phyloP scores from a whole-genome alignment of 2,797 vertebrate genomes.

The Telmatherina bonti region DNA sequence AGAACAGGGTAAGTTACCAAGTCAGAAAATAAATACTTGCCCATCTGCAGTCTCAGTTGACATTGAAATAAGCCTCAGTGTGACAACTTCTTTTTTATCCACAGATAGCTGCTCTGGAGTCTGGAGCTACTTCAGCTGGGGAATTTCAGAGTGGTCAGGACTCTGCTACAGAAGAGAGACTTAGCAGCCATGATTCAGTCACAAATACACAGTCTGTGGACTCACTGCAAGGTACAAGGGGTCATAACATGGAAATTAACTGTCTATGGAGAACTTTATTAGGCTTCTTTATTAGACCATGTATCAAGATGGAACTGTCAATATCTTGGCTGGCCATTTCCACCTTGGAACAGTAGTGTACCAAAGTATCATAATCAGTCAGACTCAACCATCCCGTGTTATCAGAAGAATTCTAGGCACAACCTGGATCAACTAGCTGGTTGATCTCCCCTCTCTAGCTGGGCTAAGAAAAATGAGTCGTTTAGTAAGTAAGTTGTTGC shows the following conservation, averaged over 20 bases:
- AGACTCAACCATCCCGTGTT: neutral
- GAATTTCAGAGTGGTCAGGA: conserved; percentile 40
- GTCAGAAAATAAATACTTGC: conserved; percentile 10
- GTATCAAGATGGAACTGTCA: neutral
- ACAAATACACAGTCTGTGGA: conserved; percentile 78
- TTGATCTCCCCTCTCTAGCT: neutral
- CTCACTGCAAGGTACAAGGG: conserved; percentile 66
- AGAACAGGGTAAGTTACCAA: conserved; percentile 82
- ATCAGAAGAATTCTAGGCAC: neutral
- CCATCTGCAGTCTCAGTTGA: neutral
- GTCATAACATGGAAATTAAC: neutral
- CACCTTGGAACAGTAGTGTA: neutral
- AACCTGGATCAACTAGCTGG: neutral
- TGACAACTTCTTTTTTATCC: conserved; percentile 52
- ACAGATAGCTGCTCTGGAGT: conserved; percentile 85
- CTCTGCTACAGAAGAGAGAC: conserved; percentile 57
- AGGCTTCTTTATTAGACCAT: too few species aligned
- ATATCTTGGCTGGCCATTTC: neutral
- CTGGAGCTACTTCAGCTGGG: conserved; percentile 63
- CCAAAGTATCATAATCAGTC: neutral
- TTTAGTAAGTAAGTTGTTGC: neutral
- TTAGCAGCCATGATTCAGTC: conserved; percentile 57
- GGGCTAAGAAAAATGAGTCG: neutral
- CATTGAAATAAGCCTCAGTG: conserved; percentile 25
- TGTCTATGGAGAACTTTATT: neutral